Percentiles rank a stretch among this genome's conserved stretches.
phyloP scores from a whole-genome alignment of 2,797 vertebrate genomes.

The Pyrocephalus nanus region DNA sequence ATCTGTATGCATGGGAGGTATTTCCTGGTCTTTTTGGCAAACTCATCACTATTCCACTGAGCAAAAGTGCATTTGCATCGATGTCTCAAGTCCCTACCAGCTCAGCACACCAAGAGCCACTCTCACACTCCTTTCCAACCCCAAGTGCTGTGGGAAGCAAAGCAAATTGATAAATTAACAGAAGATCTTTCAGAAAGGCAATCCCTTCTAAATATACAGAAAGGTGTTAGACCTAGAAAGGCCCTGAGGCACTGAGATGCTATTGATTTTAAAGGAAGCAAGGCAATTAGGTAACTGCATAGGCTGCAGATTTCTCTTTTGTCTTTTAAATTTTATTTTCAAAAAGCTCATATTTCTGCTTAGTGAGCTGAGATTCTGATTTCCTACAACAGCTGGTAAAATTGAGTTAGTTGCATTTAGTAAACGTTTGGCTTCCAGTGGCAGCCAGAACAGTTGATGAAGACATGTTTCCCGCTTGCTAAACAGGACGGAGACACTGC shows the following conservation, averaged over 20 bases:
- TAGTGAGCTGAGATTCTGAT: neutral
- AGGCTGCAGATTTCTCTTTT: neutral
- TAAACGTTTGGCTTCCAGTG: neutral
- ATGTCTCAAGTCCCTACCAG: neutral
- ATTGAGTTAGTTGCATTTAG: neutral
- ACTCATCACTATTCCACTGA: slow-evolving; percentile 51
- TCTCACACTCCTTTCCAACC: neutral
- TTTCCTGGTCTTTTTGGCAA: slow-evolving; percentile 51
- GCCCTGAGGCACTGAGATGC: neutral
- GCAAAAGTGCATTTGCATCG: slow-evolving; percentile 38
- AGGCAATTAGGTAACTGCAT: neutral
- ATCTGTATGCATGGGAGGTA: slow-evolving; percentile 45
- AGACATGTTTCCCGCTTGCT: neutral
- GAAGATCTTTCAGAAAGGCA: neutral
- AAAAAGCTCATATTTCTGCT: neutral
- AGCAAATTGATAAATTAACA: neutral
- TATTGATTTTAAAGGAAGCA: neutral
- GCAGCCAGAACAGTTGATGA: neutral
- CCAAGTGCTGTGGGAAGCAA: neutral
- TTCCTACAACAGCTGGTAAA: neutral
- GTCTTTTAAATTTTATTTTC: neutral
- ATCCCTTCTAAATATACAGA: neutral
- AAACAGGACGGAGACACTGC: neutral
- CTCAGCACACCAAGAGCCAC: neutral
- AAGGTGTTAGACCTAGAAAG: neutral